A percentile compares a stretch with the other conserved stretches of the same genome.
Evolutionary conservation across 2,888 invertebrate genomes (phyloP).

Genomic region (Ennomos erosarius): DNA sequence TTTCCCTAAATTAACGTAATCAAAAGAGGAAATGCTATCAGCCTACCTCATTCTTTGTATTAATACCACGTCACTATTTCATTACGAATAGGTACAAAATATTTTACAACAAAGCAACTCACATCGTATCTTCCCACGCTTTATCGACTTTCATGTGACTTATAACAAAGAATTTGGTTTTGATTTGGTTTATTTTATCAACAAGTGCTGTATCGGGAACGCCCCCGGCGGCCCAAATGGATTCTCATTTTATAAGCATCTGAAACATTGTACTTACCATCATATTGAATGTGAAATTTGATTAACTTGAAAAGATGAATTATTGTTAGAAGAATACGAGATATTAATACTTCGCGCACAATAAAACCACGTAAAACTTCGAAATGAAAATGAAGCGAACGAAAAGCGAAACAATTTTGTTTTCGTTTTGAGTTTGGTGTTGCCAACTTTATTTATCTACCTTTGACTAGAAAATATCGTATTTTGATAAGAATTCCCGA

Average conservation of each 20-base stretch:
- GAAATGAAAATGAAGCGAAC: no score
- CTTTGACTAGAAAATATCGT: no score
- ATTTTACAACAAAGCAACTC: neutral
- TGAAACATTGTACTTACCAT: conserved; percentile 58
- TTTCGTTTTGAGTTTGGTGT: no score
- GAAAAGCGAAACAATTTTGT: no score
- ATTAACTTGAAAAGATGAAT: neutral
- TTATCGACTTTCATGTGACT: conserved; percentile 11
- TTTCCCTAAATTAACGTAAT: neutral
- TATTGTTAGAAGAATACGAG: no score
- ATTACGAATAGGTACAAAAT: neutral
- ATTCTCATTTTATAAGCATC: neutral
- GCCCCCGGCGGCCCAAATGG: conserved; percentile 54
- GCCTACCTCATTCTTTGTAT: no score
- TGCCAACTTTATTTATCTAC: no score
- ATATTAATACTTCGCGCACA: no score
- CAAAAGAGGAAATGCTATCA: neutral
- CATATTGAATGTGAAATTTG: conserved; percentile 49
- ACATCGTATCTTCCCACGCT: neutral
- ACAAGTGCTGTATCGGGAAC: conserved; percentile 45
- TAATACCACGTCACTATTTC: conserved; percentile 16
- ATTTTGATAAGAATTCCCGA: no score
- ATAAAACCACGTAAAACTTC: no score
- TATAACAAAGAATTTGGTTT: neutral
- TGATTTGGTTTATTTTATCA: conserved; percentile 22